Evolutionary conservation across 2,888 invertebrate genomes (phyloP).

Genomic region (Leucophora obtusa): DNA sequence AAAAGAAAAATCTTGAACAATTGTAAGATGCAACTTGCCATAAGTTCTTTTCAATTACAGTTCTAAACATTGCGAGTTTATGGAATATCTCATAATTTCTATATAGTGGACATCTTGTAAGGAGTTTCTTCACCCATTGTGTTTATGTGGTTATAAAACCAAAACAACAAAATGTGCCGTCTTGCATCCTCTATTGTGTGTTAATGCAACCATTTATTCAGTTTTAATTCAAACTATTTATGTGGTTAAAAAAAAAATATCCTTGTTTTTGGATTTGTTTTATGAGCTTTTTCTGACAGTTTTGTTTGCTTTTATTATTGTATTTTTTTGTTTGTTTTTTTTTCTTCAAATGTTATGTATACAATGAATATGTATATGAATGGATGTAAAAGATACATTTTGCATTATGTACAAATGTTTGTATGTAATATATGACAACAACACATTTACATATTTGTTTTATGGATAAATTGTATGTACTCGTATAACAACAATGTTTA

Average conservation of each 20-base stretch:
- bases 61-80: too few relatives aligned
- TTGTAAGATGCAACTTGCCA: too few relatives aligned
- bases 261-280: conserved; percentile 12
- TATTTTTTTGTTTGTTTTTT: conserved; percentile 16
- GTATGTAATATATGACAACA: not conserved
- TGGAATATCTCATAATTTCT: too few relatives aligned
- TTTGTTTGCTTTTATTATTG: conserved; percentile 33
- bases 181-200: not conserved
- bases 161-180: not conserved
- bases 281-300: conserved; percentile 26
- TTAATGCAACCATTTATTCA: not conserved
- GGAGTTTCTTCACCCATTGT: too few relatives aligned
- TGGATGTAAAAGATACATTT: not conserved
- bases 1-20: too few relatives aligned
- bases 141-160: too few relatives aligned
- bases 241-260: conserved; percentile 10
- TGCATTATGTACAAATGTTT: not conserved
- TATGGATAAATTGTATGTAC: conserved; percentile 9
- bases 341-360: conserved; percentile 5
- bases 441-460: conserved; percentile 11
- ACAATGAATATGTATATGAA: not conserved
- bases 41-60: too few relatives aligned
- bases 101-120: too few relatives aligned
- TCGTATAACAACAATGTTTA: conserved; percentile 37
- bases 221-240: conserved; percentile 1